Conservation (phyloP, 2,888 invertebrate genomes). For the Noctua comes region DNA sequence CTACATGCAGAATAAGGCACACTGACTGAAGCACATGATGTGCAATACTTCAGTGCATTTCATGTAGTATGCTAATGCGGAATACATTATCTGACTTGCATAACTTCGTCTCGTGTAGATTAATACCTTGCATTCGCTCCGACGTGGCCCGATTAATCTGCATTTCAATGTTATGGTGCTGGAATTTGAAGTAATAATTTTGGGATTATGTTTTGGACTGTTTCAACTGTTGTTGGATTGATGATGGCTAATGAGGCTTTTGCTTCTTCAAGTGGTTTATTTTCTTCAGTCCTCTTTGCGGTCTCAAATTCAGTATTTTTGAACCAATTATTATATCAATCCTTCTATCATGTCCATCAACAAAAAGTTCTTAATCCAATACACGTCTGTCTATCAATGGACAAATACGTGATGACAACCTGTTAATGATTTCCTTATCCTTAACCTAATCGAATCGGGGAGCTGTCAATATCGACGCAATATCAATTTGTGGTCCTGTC, state of each 20-base stretch:
- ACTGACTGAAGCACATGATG: constrained; percentile 42
- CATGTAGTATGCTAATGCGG: constrained; percentile 64
- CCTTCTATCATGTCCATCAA: not conserved
- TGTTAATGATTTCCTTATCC: constrained; percentile 28
- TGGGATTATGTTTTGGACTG: constrained; percentile 19
- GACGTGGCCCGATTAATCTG: constrained; percentile 45
- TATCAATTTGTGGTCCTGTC: constrained; percentile 37
- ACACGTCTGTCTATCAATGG: not conserved
- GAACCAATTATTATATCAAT: not conserved
- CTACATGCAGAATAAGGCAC: constrained; percentile 42
- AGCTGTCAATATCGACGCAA: constrained; percentile 14
- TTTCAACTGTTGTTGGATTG: not conserved
- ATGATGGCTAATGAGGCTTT: not conserved
- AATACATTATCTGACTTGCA: constrained; percentile 57
- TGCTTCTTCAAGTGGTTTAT: not conserved
- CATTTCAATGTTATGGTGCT: constrained; percentile 38
- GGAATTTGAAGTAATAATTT: constrained; percentile 14
- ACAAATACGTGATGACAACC: constrained; percentile 20
- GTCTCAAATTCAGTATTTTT: not conserved
- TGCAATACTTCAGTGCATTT: constrained; percentile 57
- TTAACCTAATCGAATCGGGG: constrained; percentile 3
- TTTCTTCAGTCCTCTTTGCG: not conserved
- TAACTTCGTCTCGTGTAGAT: constrained; percentile 48
- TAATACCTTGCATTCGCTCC: constrained; percentile 31
- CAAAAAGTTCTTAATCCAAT: not conserved